These are phyloP conservation scores for Abrostola tripartita DNA, from an alignment of 2,888 invertebrate species.

Conservation along the genomic window DNA sequence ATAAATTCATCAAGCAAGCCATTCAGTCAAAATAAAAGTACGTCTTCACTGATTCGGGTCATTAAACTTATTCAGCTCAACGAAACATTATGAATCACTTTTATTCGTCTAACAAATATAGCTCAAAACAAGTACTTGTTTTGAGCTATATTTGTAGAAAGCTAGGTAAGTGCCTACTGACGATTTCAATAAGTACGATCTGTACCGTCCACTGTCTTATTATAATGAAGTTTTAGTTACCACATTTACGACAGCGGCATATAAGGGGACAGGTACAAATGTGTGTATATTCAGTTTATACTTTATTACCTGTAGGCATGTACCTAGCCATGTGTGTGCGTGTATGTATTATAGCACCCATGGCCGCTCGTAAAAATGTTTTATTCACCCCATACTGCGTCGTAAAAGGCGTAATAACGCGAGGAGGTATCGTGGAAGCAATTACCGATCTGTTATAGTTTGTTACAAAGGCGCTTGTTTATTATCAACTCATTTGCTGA, in stretches of 20 bases:
- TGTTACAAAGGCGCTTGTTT: slow-evolving; percentile 88
- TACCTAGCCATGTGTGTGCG: slow-evolving; percentile 62
- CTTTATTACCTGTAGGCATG: slow-evolving; percentile 72
- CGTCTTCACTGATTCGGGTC: too few species aligned
- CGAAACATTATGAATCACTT: too few species aligned
- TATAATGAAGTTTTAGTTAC: slow-evolving; percentile 42
- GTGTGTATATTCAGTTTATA: slow-evolving; percentile 62
- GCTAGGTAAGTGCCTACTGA: neutral
- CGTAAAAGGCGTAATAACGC: slow-evolving; percentile 89
- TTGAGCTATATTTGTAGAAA: neutral
- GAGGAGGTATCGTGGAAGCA: slow-evolving; percentile 88
- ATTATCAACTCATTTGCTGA: slow-evolving; percentile 87
- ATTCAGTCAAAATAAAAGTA: too few species aligned
- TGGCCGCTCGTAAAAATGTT: slow-evolving; percentile 88
- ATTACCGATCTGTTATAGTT: slow-evolving; percentile 89
- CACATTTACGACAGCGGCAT: slow-evolving; percentile 33
- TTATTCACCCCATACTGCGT: slow-evolving; percentile 88
- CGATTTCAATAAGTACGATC: neutral
- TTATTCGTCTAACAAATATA: too few species aligned
- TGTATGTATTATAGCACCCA: slow-evolving; percentile 84
- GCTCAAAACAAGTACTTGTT: too few species aligned
- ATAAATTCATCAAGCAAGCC: too few species aligned
- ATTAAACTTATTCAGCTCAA: too few species aligned
- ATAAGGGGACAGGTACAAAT: slow-evolving; percentile 55
- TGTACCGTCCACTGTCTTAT: slow-evolving; percentile 28